Evolutionary conservation across 2,888 invertebrate genomes (phyloP).

Genomic region (Autographa gamma): DNA sequence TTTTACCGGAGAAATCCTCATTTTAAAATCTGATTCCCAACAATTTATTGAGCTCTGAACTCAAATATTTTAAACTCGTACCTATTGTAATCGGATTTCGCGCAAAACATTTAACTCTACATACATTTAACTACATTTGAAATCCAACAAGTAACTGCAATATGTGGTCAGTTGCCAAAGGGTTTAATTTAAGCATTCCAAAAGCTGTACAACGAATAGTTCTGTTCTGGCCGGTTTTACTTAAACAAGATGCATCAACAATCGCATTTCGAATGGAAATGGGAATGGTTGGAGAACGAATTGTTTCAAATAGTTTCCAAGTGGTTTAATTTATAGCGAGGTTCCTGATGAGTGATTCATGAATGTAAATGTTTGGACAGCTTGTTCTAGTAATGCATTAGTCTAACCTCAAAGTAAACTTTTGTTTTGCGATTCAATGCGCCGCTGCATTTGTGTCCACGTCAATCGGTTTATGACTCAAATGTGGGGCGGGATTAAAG

Average conservation of each 20-base stretch:
- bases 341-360: not conserved
- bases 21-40: not conserved
- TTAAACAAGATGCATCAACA: not conserved
- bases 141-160: constrained; percentile 18
- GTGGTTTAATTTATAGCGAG: constrained; percentile 2
- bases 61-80: not conserved
- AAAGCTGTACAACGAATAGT: constrained; percentile 19
- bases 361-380: constrained; percentile 3
- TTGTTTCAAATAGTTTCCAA: constrained; percentile 8
- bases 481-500: too few species aligned
- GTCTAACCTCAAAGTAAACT: not conserved
- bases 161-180: constrained; percentile 34
- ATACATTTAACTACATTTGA: not conserved
- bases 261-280: not conserved
- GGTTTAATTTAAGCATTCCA: constrained; percentile 43
- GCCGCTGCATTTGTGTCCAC: not conserved
- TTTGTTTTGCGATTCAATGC: not conserved
- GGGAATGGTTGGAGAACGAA: not conserved
- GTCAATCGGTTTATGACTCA: not conserved
- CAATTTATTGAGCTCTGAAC: not conserved
- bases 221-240: constrained; percentile 16
- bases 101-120: not conserved
- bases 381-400: not conserved
- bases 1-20: too few species aligned
- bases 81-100: not conserved